Percentiles rank a stretch among this genome's conserved stretches.
Evolutionary conservation across 37 sponge, comb jelly and placozoan genomes (phyloP).

Genomic region (Crambe crambe): DNA sequence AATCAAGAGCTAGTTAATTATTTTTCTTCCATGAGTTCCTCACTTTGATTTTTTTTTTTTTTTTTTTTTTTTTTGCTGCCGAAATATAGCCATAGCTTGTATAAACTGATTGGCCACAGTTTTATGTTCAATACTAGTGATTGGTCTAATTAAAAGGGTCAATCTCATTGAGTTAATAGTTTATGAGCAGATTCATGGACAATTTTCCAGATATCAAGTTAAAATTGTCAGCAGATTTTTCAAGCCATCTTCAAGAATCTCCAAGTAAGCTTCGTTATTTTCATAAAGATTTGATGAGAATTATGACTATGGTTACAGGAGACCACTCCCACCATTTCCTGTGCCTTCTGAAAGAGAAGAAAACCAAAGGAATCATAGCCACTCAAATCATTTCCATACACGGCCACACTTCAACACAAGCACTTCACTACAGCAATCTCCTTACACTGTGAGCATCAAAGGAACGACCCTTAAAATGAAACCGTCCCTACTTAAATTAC

Average conservation of each 20-base stretch:
- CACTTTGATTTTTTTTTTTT: background rate
- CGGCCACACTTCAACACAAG: background rate
- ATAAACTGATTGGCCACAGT: no score
- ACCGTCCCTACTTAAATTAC: no score
- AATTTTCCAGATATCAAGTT: background rate
- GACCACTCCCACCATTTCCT: slow-evolving; percentile 9
- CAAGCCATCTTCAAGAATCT: background rate
- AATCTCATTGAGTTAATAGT: no score
- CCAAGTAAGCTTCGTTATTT: background rate
- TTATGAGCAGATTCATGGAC: no score
- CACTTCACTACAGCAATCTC: slow-evolving; percentile 1
- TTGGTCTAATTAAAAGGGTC: no score
- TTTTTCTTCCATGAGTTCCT: background rate
- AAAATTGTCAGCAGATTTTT: background rate
- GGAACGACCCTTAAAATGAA: no score
- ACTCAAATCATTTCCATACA: slow-evolving; percentile 6
- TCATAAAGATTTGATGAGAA: no score
- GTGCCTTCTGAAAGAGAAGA: slow-evolving; percentile 8
- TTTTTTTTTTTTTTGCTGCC: no score
- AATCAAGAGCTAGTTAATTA: background rate
- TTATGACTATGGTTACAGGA: background rate
- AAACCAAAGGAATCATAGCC: slow-evolving; percentile 15
- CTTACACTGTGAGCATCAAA: slow-evolving; percentile 19
- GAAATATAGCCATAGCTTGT: no score
- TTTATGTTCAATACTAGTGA: no score